Percentiles rank a stretch among this genome's conserved stretches.
These are phyloP conservation scores for Allobates femoralis DNA, from an alignment of 2,797 vertebrate genomes.

Conservation along the genomic window DNA sequence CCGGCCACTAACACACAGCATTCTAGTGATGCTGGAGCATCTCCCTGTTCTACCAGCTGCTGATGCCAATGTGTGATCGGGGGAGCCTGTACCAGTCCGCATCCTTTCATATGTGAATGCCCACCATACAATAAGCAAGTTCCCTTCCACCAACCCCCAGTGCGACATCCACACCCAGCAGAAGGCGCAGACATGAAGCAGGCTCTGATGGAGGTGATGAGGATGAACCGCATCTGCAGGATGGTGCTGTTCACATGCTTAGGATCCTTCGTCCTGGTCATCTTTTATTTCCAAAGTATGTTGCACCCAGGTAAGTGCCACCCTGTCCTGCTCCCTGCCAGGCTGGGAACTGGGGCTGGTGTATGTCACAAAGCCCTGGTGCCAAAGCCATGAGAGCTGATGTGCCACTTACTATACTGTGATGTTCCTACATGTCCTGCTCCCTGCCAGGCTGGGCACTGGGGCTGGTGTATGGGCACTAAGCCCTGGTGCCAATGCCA, in stretches of 20 bases:
- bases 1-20: not conserved
- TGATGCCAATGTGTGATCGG: not conserved
- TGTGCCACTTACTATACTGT: no score
- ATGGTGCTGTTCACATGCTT: conserved; percentile 96
- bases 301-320: conserved; percentile 94
- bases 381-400: no score
- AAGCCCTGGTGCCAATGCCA: no score
- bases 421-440: no score
- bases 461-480: not conserved
- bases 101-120: not conserved
- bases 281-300: conserved; percentile 99
- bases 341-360: not conserved
- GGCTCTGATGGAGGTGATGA: conserved; percentile 91
- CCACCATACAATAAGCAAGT: not conserved
- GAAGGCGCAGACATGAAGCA: conserved; percentile 84
- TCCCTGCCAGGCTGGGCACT: no score
- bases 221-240: conserved; percentile 95
- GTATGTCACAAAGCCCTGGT: no score
- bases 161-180: conserved; percentile 46
- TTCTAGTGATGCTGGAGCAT: not conserved
- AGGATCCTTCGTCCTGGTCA: conserved; percentile 96
- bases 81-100: not conserved
- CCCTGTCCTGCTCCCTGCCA: not conserved
- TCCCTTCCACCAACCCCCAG: not conserved
- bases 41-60: not conserved